phyloP scores from a whole-genome alignment of 2,113 vertebrate genomes.

The Heteronetta atricapilla region DNA sequence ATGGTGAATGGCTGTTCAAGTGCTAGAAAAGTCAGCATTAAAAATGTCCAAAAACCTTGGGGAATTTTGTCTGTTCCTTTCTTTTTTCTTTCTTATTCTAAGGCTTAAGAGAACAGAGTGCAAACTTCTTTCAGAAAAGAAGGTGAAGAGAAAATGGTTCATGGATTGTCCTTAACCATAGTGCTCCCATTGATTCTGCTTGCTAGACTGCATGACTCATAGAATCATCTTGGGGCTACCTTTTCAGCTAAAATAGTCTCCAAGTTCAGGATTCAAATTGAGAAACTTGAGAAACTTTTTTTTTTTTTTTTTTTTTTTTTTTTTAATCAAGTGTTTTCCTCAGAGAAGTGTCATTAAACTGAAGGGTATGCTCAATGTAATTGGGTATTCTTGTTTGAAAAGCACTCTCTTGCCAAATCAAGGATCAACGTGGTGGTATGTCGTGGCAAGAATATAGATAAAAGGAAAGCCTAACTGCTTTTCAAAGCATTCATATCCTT shows the following conservation, averaged over 20 bases:
- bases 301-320: neutral
- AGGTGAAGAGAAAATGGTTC: neutral
- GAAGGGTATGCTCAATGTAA: neutral
- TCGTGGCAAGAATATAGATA: neutral
- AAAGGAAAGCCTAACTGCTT: neutral
- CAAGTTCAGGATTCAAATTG: neutral
- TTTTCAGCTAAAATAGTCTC: neutral
- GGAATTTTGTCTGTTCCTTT: neutral
- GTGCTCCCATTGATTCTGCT: neutral
- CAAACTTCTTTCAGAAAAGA: neutral
- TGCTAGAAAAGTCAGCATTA: neutral
- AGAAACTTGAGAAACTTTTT: neutral
- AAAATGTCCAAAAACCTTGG: neutral
- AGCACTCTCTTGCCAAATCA: rapidly evolving
- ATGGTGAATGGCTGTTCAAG: neutral
- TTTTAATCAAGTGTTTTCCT: neutral
- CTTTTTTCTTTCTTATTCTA: neutral
- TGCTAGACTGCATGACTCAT: neutral
- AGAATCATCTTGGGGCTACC: neutral
- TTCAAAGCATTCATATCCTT: neutral
- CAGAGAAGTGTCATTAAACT: rapidly evolving
- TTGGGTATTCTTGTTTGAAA: neutral
- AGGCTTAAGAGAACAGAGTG: neutral
- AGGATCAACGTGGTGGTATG: neutral
- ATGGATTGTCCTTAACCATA: neutral